Evolutionary conservation across 30 jellyfish, hydroid and myxozoan species (phyloP), one percentile per base, ranked within the genome.

Genomic region (Phacellophora camtschatica): DNA sequence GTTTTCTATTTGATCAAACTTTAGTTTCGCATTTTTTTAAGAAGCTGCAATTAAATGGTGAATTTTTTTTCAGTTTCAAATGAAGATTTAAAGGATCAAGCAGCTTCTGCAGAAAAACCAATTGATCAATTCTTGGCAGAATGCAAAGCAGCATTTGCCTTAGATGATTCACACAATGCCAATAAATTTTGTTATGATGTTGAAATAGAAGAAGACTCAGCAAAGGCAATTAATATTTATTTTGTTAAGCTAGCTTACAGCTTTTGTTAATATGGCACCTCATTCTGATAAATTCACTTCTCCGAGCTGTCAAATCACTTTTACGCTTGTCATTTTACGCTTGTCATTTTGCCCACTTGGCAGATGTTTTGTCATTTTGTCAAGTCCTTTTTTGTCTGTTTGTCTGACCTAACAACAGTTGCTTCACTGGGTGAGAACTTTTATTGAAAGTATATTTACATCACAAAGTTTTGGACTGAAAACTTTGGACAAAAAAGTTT

Each of bases 21-120:
- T 41, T 8, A 41, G 2, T 49, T 49, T 12, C 22, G 10, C 16
- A 10, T 41, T 41, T 41, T 16, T 16, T 10, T 41, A 16, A 41
- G 16, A 20, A 13, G 2, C 73, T 19, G 4, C 15, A 5, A 2
- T 59, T 23, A 16, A 16, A 6, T 39, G 13, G 3, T 6, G 30
- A 7, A 24, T 33, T 49, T 24, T 22, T 25, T 50, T 49, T 55
- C 63, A 72, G 85, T 72, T 3, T 48, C 73, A 11, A 54, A 51
- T 23, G 77, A 66, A 49, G 82, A 50, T 9, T 48, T 79, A 25
- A 68, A 45, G 27, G 28, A 79, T 24, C 90, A 79, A 79, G 90
- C 90, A 79, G 58, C 12, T 12, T 57, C 83, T 23, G 71, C 59
- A 7, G 90, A 79, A 33, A 79, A 63, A 35, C 37, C 22, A 2